Evolutionary conservation across 1,140 invertebrate species (phyloP), one percentile per base, ranked within the genome.

Genomic region (Drosophila miranda): DNA sequence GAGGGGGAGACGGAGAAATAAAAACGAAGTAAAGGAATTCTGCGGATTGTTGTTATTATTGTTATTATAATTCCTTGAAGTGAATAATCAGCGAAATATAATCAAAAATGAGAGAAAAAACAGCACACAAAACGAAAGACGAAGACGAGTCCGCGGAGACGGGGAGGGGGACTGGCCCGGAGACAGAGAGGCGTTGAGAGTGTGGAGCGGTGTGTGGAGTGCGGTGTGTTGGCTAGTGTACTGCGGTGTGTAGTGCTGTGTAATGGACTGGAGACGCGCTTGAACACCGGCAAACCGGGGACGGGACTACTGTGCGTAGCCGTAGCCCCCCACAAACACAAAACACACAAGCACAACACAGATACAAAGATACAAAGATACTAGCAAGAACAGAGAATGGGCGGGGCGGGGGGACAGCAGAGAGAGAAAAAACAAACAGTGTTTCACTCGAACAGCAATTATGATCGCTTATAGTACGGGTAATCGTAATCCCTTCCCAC

Each of bases 21-120:
- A 78, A 75, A 78, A 75, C 64, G 63, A 63, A 87, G 78, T 78
- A 87, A 87, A 87, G 78, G 83, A 87, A 87, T 87, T 87, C 83
- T 87, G 82, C 83, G 82, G 82, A 87, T 87, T 88, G 82, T 87
- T 87, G 82, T 87, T 87, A 87, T 87, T 87, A 87, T 87, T 87
- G 82, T 87, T 87, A 87, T 87, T 87, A 87, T 87, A 87, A 87
- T 87, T 87, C 82, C 82, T 87, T 87, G 82, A 87, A 88, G 82
- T 87, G 82, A 83, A 82, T 87, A 74, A 87, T 87, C 82, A 87
- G 82, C 82, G 55, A 88, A 87, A 87, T 87, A 87, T 87, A 87
- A 87, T 87, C 82, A 87, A 87, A 76, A 83, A 86, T 80, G 73
- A 77, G 74, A 68, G 34, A 74, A 84, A 83, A 68, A 78, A 75